Base-by-base conservation (phyloP, 2,113 vertebrate genomes). In the Poeciliopsis occidentalis region DNA sequence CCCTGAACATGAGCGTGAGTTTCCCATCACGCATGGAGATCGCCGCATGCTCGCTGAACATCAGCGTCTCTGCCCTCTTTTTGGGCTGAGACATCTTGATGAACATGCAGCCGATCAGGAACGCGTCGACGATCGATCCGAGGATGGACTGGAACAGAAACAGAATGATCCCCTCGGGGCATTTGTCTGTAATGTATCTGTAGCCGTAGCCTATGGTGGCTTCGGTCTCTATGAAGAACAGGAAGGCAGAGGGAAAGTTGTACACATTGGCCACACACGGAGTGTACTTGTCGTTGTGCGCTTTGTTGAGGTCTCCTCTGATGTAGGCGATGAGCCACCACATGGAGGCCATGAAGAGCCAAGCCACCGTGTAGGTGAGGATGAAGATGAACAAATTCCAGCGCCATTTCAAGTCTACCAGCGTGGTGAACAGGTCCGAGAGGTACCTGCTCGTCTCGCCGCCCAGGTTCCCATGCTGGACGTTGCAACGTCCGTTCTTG, bases 81-180 rank as follows among this genome's bases (percentile, higher is more conserved):
- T 99, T 99, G 87, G 98, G 98, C 91, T 99, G 98, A 29, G 98
- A 99, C 98, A 99, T 99, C 94, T 99, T 99, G 91, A 99, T 99
- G 87, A 99, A 99, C 97, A 99, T 99, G 92, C 98, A 99, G 88
- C 98, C 98, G 78, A 99, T 98, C 88, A 99, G 91, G 89, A 99
- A 99, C 32, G 98, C 98, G 51, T 99, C 98, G 79, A 99, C 98
- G 65, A 99, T 98, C 88, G 98, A 99, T 75, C 98, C 98, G 27
- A 99, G 94, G 91, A 99, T 98, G 82, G 98, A 99, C 93, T 99
- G 98, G 91, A 99, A 98, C 76, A 99, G 96, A 91, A 99, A 99
- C 22, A 99, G 96, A 82, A 99, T 97, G 91, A 99, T 99, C 78
- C 97, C 97, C 92, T 99, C 97, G 1, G 98, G 98, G 89, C 98